A percentile compares a stretch with the other conserved stretches of the same genome.
phyloP scores from a whole-genome alignment of 1,140 invertebrate genomes.

The Goniozus legneri region DNA sequence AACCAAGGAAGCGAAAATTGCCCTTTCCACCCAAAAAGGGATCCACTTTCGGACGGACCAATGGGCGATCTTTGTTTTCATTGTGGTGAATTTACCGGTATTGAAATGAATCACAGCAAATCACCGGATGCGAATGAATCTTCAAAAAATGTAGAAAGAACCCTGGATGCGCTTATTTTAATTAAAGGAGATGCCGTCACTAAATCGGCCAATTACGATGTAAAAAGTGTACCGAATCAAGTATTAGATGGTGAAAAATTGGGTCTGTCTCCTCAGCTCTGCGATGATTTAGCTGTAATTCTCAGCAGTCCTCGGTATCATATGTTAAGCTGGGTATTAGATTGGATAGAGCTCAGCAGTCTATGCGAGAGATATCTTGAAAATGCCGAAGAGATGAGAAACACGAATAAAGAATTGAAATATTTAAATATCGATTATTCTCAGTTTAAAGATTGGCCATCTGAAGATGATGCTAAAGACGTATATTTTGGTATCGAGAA shows the following conservation, averaged over 20 bases:
- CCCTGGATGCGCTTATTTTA: constrained; percentile 46
- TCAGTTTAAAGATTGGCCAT: constrained; percentile 60
- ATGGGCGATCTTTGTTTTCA: constrained; percentile 37
- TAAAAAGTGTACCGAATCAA: constrained; percentile 50
- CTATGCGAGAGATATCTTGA: constrained; percentile 61
- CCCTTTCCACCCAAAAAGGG: constrained; percentile 25
- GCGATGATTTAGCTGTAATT: constrained; percentile 62
- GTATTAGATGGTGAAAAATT: constrained; percentile 54
- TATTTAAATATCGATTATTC: constrained; percentile 66
- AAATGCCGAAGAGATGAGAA: constrained; percentile 59
- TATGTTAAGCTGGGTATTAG: constrained; percentile 60
- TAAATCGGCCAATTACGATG: constrained; percentile 51
- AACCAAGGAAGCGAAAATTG: constrained; percentile 25
- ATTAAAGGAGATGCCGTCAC: constrained; percentile 48
- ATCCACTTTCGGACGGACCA: constrained; percentile 1
- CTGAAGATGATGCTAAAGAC: constrained; percentile 49
- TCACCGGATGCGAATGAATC: neutral
- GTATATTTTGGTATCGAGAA: constrained; percentile 59
- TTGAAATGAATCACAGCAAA: constrained; percentile 9
- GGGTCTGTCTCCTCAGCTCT: constrained; percentile 58
- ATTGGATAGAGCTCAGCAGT: constrained; percentile 58
- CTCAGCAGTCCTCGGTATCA: constrained; percentile 62
- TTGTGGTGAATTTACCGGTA: constrained; percentile 31
- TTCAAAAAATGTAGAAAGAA: constrained; percentile 34
- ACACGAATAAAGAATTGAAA: constrained; percentile 61